Percentiles rank a stretch among this genome's conserved stretches.
Conservation (phyloP, 2,113 vertebrate species). For the Strigops habroptila region DNA sequence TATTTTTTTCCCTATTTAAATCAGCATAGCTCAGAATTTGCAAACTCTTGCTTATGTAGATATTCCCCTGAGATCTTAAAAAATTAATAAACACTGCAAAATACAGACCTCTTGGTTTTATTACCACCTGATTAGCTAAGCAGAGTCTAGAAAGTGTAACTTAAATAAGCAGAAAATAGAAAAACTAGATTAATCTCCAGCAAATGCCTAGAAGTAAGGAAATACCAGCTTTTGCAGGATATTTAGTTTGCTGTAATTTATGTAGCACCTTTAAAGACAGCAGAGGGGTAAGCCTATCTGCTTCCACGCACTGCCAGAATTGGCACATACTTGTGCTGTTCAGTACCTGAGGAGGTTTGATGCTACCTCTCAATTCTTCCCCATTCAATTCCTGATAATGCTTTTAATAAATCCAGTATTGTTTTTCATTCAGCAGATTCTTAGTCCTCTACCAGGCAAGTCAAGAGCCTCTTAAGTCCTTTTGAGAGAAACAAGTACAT, state of each 20-base stretch:
- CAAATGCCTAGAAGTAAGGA: background rate
- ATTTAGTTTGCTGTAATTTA: background rate
- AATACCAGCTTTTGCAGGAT: background rate
- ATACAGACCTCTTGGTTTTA: background rate
- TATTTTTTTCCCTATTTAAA: conserved; percentile 17
- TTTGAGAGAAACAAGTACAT: background rate
- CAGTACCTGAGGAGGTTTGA: background rate
- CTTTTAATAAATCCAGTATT: background rate
- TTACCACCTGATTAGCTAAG: conserved; percentile 4
- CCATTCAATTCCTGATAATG: background rate
- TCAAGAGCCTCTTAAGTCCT: background rate
- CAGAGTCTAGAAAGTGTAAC: background rate
- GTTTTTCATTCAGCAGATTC: background rate
- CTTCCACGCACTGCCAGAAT: background rate
- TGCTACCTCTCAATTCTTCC: background rate
- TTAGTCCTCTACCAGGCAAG: background rate
- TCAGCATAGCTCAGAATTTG: background rate
- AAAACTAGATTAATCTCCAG: background rate
- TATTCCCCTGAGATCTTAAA: background rate
- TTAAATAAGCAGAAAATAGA: background rate
- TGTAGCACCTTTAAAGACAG: background rate
- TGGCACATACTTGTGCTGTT: background rate
- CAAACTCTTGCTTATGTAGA: conserved; percentile 13
- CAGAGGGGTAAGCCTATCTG: background rate
- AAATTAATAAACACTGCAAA: conserved; percentile 9